Conservation (phyloP, 2,888 invertebrate species). For the Orchesella flavescens region DNA sequence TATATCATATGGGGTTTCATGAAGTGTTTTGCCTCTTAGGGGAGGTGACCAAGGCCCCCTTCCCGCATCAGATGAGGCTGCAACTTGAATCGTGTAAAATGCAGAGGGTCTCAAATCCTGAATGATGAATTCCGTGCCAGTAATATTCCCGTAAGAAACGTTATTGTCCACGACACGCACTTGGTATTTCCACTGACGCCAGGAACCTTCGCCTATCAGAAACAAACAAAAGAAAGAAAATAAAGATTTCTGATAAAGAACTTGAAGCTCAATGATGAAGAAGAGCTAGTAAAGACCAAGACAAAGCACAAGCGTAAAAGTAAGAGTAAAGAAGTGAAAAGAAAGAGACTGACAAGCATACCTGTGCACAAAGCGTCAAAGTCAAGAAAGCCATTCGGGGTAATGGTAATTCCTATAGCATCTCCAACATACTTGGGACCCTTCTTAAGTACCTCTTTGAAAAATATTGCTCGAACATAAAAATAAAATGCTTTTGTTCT, state of each 20-base stretch:
- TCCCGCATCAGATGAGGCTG: slow-evolving; percentile 85
- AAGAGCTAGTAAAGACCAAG: slow-evolving; percentile 3
- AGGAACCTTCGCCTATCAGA: slow-evolving; percentile 78
- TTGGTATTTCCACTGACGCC: slow-evolving; percentile 86
- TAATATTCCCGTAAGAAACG: slow-evolving; percentile 63
- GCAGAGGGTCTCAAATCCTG: slow-evolving; percentile 75
- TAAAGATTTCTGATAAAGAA: background rate
- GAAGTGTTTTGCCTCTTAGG: slow-evolving; percentile 81
- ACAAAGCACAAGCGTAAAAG: background rate
- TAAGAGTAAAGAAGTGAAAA: slow-evolving; percentile 30
- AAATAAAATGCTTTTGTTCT: too few relatives aligned
- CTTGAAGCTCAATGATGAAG: background rate
- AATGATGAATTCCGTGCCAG: slow-evolving; percentile 66
- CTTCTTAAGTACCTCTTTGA: too few relatives aligned
- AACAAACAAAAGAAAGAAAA: background rate
- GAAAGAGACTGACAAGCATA: slow-evolving; percentile 66
- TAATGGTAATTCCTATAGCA: slow-evolving; percentile 1
- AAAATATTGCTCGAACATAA: too few relatives aligned
- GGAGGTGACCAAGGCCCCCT: slow-evolving; percentile 86
- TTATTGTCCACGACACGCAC: slow-evolving; percentile 74
- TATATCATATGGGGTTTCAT: slow-evolving; percentile 67
- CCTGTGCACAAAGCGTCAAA: slow-evolving; percentile 72
- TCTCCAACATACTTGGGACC: background rate
- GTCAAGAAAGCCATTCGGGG: slow-evolving; percentile 48
- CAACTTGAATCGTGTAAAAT: slow-evolving; percentile 81